Evolutionary conservation across 2,888 invertebrate species (phyloP).

Genomic region (Ormyrus pomaceus): DNA sequence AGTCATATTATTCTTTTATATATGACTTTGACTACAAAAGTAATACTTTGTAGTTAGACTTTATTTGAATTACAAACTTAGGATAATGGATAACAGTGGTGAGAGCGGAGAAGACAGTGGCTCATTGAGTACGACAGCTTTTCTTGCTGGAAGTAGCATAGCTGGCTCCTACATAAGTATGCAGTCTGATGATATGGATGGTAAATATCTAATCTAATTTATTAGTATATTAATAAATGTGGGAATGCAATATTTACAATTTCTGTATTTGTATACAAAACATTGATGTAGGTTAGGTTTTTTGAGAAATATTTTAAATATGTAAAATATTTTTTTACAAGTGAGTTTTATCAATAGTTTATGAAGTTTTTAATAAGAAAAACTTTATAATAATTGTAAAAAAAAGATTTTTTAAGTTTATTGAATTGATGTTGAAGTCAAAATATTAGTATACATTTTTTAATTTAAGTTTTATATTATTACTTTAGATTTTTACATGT

Average conservation of each 20-base stretch:
- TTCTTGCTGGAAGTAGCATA: constrained; percentile 68
- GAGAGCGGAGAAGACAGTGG: constrained; percentile 74
- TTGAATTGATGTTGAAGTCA: no score
- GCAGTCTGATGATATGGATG: constrained; percentile 73
- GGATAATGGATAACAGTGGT: constrained; percentile 72
- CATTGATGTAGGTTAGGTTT: no score
- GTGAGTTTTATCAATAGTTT: no score
- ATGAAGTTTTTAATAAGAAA: no score
- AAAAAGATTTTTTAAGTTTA: no score
- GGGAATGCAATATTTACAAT: constrained; percentile 4
- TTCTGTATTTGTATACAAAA: not conserved
- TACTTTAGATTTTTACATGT: not conserved
- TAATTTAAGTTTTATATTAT: not conserved
- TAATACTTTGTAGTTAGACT: not conserved
- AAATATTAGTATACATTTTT: no score
- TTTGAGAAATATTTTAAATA: no score
- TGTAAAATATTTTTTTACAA: no score
- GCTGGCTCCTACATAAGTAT: constrained; percentile 70
- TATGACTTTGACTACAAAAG: not conserved
- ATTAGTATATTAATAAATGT: not conserved
- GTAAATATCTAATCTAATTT: constrained; percentile 51
- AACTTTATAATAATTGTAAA: no score
- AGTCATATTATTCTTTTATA: not conserved
- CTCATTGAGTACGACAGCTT: constrained; percentile 68
- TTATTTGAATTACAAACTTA: not conserved